phyloP scores from a whole-genome alignment of 2,797 vertebrate species.

The Syndactyla subalaris region DNA sequence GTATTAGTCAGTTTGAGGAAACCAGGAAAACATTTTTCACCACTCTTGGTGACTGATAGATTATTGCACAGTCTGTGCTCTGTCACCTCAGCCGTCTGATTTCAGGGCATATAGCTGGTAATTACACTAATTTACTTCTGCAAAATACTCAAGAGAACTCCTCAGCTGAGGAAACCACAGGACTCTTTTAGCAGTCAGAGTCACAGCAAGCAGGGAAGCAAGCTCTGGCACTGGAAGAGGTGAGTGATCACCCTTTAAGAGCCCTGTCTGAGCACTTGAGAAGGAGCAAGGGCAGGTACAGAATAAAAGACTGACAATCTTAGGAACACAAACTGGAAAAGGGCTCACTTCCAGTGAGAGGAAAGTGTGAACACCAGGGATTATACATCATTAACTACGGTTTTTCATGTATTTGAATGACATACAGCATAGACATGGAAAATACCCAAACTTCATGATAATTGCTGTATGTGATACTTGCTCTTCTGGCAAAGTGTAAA shows the following conservation, averaged over 20 bases:
- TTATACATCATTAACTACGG: not conserved
- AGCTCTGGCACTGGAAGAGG: not conserved
- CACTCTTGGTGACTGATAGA: not conserved
- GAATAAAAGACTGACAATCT: not conserved
- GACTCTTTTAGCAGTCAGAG: not conserved
- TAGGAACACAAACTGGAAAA: not conserved
- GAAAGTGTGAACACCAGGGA: not conserved
- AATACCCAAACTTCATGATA: not conserved
- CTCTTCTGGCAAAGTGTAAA: not conserved
- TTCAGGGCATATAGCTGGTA: not conserved
- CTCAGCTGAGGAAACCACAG: not conserved
- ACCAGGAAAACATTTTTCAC: not conserved
- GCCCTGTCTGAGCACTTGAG: not conserved
- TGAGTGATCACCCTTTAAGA: not conserved
- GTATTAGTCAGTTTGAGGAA: not conserved
- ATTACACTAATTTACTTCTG: not conserved
- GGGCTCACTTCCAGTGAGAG: not conserved
- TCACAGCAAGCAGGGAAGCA: not conserved
- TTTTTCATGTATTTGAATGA: not conserved
- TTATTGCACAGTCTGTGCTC: not conserved
- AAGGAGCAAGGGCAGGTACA: not conserved
- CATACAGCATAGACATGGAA: not conserved
- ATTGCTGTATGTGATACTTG: not conserved
- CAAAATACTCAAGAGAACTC: not conserved
- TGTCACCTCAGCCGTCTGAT: not conserved